Evolutionary conservation across 2,888 invertebrate genomes (phyloP).

Genomic region (Agapostemon virescens): DNA sequence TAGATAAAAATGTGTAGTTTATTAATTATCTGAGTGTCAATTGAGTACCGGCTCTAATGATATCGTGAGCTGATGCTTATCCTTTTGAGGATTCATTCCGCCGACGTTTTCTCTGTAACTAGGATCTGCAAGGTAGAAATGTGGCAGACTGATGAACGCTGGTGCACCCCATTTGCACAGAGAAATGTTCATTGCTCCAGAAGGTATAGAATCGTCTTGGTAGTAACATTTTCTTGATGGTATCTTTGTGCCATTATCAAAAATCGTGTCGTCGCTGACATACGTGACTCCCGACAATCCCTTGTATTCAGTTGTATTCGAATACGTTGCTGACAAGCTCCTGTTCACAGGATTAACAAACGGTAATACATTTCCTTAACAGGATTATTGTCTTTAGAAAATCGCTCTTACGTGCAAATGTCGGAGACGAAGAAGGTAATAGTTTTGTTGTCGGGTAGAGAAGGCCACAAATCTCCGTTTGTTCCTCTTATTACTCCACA

Average conservation of each 20-base stretch:
- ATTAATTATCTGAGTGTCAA: not conserved
- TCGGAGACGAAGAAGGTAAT: constrained; percentile 88
- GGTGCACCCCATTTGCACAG: constrained; percentile 90
- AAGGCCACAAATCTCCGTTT: constrained; percentile 91
- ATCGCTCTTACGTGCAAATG: constrained; percentile 86
- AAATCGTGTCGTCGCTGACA: constrained; percentile 84
- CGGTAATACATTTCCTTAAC: too few species aligned
- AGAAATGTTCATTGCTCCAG: constrained; percentile 88
- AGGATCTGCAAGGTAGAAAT: constrained; percentile 89
- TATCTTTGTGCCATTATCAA: constrained; percentile 87
- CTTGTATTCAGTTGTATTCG: constrained; percentile 77
- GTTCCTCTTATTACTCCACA: constrained; percentile 88
- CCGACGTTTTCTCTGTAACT: constrained; percentile 84
- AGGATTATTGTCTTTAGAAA: too few species aligned
- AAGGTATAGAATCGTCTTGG: constrained; percentile 79
- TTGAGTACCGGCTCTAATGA: constrained; percentile 85
- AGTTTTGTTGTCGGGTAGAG: constrained; percentile 82
- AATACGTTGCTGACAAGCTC: constrained; percentile 78
- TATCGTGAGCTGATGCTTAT: constrained; percentile 85
- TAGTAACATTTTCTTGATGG: constrained; percentile 87
- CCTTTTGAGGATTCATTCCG: constrained; percentile 86
- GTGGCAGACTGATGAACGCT: constrained; percentile 90
- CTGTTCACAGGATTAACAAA: constrained; percentile 67
- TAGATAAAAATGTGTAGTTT: not conserved
- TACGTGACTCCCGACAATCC: constrained; percentile 82